Conservation (phyloP, 1,140 invertebrate species). For the Diabrotica virgifera region DNA sequence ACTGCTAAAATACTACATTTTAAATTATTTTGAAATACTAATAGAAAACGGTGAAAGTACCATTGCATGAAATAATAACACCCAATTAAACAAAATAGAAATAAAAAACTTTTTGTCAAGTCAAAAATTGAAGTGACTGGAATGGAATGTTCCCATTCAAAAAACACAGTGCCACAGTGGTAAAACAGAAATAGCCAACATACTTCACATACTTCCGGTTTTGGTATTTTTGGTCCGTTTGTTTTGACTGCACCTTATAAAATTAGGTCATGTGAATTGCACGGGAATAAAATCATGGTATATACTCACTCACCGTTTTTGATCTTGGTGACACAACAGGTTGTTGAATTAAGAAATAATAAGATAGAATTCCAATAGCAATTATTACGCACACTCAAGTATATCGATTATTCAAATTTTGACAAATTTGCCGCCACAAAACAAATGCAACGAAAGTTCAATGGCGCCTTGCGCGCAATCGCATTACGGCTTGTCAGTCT, state of each 20-base stretch:
- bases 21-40: too few species aligned
- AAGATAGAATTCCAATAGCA: constrained; percentile 17
- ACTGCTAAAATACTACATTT: too few species aligned
- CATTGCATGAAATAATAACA: too few species aligned
- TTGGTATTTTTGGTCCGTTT: background rate
- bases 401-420: constrained; percentile 30
- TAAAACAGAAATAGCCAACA: too few species aligned
- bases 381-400: constrained; percentile 27
- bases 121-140: too few species aligned
- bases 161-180: too few species aligned
- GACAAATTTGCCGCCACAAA: constrained; percentile 32
- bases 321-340: constrained; percentile 7
- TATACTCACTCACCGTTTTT: background rate
- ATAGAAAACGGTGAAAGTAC: too few species aligned
- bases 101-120: too few species aligned
- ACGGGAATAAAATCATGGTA: background rate
- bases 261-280: background rate
- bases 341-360: constrained; percentile 12
- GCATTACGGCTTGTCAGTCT: constrained; percentile 24
- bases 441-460: constrained; percentile 18
- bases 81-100: too few species aligned
- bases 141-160: too few species aligned
- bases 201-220: background rate
- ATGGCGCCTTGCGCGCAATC: constrained; percentile 16
- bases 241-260: background rate